These are phyloP conservation scores for Amia ocellicauda DNA, from an alignment of 2,113 vertebrate genomes.

Conservation along the genomic window DNA sequence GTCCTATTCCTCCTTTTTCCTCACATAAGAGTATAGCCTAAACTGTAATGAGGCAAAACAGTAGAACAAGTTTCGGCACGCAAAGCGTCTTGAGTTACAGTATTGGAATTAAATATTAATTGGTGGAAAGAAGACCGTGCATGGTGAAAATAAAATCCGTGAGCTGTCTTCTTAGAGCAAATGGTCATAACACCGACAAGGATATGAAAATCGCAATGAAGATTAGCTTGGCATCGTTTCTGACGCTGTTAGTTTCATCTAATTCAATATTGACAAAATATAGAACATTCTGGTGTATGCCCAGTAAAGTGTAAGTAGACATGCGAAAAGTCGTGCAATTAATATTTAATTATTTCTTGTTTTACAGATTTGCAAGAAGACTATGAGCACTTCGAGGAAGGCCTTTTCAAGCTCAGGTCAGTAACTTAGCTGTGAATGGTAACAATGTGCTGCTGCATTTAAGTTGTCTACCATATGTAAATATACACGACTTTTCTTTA, in stretches of 20 bases:
- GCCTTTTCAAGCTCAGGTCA: not conserved
- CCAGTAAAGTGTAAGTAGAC: too few species aligned
- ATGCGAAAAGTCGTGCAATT: too few species aligned
- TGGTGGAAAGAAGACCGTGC: conserved; percentile 40
- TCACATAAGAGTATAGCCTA: too few species aligned
- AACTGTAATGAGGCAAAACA: too few species aligned
- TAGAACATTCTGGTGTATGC: too few species aligned
- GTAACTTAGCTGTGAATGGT: not conserved
- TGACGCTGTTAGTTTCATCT: conserved; percentile 45
- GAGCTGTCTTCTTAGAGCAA: conserved; percentile 35
- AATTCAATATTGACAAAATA: not conserved
- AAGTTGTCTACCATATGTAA: too few species aligned
- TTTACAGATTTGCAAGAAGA: not conserved
- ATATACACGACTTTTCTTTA: too few species aligned
- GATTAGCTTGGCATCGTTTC: conserved; percentile 26
- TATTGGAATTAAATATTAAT: conserved; percentile 63
- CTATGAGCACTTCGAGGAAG: not conserved
- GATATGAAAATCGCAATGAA: conserved; percentile 43
- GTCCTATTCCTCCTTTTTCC: too few species aligned
- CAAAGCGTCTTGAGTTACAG: conserved; percentile 50
- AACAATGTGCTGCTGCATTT: too few species aligned
- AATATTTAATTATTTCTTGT: not conserved
- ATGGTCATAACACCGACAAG: conserved; percentile 42
- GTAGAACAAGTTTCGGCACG: conserved; percentile 1
- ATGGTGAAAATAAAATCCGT: conserved; percentile 40